Conservation (phyloP, 2,888 invertebrate species). For the Pollenia griseotomentosa region DNA sequence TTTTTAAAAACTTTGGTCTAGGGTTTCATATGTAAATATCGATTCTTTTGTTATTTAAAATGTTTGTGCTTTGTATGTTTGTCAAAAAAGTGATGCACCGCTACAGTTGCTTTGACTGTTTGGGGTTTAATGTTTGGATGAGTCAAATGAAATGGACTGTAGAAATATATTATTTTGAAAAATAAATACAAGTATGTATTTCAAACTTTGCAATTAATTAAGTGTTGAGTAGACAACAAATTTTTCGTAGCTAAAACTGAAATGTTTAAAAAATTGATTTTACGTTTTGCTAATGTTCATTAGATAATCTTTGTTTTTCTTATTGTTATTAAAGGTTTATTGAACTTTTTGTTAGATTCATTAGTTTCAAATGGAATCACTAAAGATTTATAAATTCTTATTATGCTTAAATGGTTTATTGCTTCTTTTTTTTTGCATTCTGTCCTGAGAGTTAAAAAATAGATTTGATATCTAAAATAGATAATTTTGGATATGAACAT, state of each 20-base stretch:
- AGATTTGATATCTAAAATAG: background rate
- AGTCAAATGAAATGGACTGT: no score
- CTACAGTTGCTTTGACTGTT: no score
- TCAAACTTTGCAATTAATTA: no score
- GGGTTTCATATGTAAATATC: no score
- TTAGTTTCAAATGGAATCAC: background rate
- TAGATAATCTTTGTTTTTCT: background rate
- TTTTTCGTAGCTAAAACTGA: background rate
- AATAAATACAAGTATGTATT: no score
- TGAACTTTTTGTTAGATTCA: slow-evolving; percentile 16
- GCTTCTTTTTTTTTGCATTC: no score
- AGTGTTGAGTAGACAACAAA: background rate
- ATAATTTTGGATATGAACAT: slow-evolving; percentile 7
- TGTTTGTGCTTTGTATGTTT: no score
- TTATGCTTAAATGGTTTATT: background rate
- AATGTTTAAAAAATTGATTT: background rate
- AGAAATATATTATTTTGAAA: no score
- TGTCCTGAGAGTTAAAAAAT: background rate
- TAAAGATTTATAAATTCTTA: background rate
- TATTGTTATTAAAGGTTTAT: background rate
- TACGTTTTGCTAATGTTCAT: background rate
- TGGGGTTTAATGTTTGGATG: no score
- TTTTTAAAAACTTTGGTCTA: no score
- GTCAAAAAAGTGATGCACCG: no score
- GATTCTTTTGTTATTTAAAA: no score